Conservation (phyloP, 2,797 vertebrate species). For the Cuculus canorus region DNA sequence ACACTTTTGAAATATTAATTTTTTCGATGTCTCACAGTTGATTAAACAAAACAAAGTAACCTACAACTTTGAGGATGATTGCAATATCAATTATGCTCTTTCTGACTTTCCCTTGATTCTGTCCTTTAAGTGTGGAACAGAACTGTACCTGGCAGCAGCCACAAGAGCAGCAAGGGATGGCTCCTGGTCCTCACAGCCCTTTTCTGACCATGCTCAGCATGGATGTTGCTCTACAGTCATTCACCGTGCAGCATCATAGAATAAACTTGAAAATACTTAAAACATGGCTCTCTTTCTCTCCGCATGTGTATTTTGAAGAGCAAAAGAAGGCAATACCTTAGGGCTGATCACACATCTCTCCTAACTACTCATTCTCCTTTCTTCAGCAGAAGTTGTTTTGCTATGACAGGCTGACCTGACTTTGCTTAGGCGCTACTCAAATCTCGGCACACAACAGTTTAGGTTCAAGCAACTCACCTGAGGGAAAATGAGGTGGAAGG, state of each 20-base stretch:
- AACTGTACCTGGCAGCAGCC: neutral
- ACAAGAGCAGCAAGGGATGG: fast-evolving
- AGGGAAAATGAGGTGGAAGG: neutral
- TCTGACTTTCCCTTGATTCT: neutral
- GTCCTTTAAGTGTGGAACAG: neutral
- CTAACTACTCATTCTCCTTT: neutral
- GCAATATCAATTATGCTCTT: neutral
- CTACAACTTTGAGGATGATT: neutral
- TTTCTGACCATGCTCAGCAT: neutral
- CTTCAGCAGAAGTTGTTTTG: neutral
- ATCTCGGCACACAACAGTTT: neutral
- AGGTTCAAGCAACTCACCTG: fast-evolving
- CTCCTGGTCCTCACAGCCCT: neutral
- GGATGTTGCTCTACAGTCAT: fast-evolving
- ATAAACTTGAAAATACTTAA: neutral
- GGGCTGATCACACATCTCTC: neutral
- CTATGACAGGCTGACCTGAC: neutral
- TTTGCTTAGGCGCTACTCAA: conserved; percentile 2
- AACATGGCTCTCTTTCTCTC: neutral
- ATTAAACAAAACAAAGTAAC: neutral
- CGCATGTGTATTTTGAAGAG: neutral
- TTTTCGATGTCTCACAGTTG: neutral
- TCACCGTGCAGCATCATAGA: neutral
- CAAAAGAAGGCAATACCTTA: neutral
- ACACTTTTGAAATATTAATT: conserved; percentile 22